These are phyloP conservation scores for Dromaius novaehollandiae DNA, from an alignment of 2,113 vertebrate species.

Conservation along the genomic window DNA sequence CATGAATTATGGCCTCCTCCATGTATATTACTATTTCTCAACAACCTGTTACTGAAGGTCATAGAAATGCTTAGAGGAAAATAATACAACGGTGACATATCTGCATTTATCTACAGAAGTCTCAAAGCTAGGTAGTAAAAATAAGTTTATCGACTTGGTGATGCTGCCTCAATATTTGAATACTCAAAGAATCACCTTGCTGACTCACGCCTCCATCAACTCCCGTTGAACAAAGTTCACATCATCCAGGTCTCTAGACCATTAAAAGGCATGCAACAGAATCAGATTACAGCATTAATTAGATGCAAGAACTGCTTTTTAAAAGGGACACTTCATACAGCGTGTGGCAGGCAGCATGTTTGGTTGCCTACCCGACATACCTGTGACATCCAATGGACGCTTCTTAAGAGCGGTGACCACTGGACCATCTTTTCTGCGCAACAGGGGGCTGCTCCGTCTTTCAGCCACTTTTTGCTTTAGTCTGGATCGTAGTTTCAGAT, in stretches of 20 bases:
- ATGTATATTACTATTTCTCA: not conserved
- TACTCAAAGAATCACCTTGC: not conserved
- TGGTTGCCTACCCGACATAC: conserved; percentile 50
- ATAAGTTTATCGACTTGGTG: not conserved
- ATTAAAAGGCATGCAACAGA: fast-evolving
- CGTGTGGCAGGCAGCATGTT: fast-evolving
- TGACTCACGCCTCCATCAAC: not conserved
- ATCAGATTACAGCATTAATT: not conserved
- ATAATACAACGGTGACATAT: not conserved
- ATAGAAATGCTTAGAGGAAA: not conserved
- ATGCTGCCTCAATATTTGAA: fast-evolving
- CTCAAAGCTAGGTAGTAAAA: not conserved
- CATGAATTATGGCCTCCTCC: not conserved
- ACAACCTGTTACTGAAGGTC: not conserved
- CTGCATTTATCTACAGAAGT: not conserved
- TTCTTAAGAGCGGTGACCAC: conserved; percentile 89
- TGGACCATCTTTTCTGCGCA: conserved; percentile 91
- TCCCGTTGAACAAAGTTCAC: not conserved
- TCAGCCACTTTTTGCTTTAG: conserved; percentile 98
- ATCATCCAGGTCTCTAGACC: not conserved
- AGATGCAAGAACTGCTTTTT: not conserved
- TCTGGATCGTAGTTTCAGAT: conserved; percentile 93
- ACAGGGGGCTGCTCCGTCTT: conserved; percentile 92
- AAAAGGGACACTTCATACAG: not conserved
- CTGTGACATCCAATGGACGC: conserved; percentile 90